Evolutionary conservation across 2,797 vertebrate genomes (phyloP).

Genomic region (Ara ararauna): DNA sequence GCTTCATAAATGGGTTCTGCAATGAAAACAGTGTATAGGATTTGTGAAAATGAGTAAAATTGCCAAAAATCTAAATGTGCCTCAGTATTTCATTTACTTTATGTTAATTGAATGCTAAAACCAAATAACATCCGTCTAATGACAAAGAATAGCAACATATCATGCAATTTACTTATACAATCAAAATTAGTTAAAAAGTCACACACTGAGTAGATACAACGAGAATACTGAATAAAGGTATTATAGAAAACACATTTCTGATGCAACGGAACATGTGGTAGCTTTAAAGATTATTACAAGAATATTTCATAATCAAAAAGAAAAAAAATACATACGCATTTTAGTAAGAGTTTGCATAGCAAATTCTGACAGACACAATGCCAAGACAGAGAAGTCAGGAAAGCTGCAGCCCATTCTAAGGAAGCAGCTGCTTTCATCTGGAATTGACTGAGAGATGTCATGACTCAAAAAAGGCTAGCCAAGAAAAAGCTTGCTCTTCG

Average conservation of each 20-base stretch:
- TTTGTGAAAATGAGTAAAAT: background rate
- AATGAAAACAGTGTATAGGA: background rate
- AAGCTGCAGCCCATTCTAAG: background rate
- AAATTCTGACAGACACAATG: background rate
- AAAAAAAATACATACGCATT: background rate
- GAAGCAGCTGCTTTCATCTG: slow-evolving; percentile 41
- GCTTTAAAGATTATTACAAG: background rate
- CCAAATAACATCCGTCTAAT: background rate
- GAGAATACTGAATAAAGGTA: background rate
- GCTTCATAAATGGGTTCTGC: background rate
- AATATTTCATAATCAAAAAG: background rate
- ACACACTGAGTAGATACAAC: background rate
- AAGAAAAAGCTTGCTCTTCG: background rate
- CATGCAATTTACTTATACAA: background rate
- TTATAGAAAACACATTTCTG: background rate
- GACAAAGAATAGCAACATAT: background rate
- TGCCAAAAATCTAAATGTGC: background rate
- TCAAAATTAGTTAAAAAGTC: background rate
- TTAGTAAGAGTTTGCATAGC: background rate
- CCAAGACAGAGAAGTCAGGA: background rate
- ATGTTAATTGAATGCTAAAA: background rate
- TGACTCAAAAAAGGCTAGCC: background rate
- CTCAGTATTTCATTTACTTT: background rate
- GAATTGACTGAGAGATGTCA: slow-evolving; percentile 13
- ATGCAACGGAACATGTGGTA: background rate